Evolutionary conservation across 2,888 invertebrate genomes (phyloP), one percentile per base, ranked within the genome.

Genomic region (Dryocosmus kuriphilus): DNA sequence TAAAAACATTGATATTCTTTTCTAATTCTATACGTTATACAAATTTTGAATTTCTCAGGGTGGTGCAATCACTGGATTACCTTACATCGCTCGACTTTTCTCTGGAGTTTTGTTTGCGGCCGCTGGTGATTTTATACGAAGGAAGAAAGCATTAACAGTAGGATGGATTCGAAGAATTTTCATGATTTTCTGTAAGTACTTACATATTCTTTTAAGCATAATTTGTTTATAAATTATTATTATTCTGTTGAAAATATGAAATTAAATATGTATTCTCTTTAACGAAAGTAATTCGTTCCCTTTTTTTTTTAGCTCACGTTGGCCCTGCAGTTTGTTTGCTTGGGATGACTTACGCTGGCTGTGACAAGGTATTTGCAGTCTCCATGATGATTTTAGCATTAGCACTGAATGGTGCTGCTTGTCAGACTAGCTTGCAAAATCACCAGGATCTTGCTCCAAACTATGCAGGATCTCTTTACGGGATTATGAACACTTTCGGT

Each of bases 81-180:
- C 96, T 0, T 96, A 96, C 85, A 93, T 96, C 74, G 95, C 95
- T 0, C 93, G 96, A 86, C 91, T 96, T 80, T 88, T 95, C 30
- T 92, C 95, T 74, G 96, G 96, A 5, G 94, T 95, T 71, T 92
- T 94, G 67, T 96, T 96, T 88, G 96, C 96, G 46, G 92, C 94
- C 14, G 91, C 95, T 35, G 96, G 96, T 0, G 96, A 96, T 90
- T 93, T 93, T 76, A 93, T 96, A 0, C 90, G 94, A 71, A 92
- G 91, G 57, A 93, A 91, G 41, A 87, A 93, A 38, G 89, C 92
- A 84, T 84, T 94, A 78, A 90, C 92, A 0, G 92, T 94, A 2
- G 81, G 78, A 2, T 87, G 84, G 89, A 88, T 91, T 65, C 86
- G 91, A 67, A 90, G 87, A 80, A 76, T 85, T 76, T 91, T 91